Base-by-base conservation (phyloP, 2,113 vertebrate genomes). In the Hemichromis elongatus region DNA sequence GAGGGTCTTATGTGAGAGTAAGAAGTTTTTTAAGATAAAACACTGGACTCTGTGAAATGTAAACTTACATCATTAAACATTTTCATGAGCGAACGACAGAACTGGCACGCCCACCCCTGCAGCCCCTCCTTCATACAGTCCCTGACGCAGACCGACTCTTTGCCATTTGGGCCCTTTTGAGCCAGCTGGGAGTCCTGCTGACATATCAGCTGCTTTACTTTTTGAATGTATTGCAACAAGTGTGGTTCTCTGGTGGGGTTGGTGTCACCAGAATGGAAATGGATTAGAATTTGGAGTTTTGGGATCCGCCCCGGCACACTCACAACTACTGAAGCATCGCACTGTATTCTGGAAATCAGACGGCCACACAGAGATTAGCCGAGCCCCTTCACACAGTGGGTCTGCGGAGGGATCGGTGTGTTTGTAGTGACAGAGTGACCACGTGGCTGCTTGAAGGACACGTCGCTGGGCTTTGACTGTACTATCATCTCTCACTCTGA, bases 351-450 rank as follows among this genome's bases (percentile, higher is more conserved):
- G 52, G 53, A 59, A 18, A 9, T 24, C 35, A 7, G 54, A 70
- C 28, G 37, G 77, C 28, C 77, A 52, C 77, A 21, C 47, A 40
- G 89, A 78, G 89, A 87, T 89, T 42, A 83, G n/a, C 63, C 19
- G 73, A 84, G 77, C 37, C 13, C 47, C 9, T 13, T 80, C 16
- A 35, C 87, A 56, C 3, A 6, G 73, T 26, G 89, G 84, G 11
- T 80, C 79, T 77, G 24, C 26, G 24, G 68, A 8, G 21, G 9
- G 63, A 35, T 56, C 9, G 11, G 53, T 56, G 26, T 9, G 9
- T 47, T 42, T 3, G 24, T 0, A 0, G 68, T 9, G 24, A 0
- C 42, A 30, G 42, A 11, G 26, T 3, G 45, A 50, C 16, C 70
- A 13, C 11, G 45, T 9, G 70, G 70, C 45, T 75, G 45, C 45